Evolutionary conservation across 2,113 vertebrate species (phyloP).

Genomic region (Ia io): DNA sequence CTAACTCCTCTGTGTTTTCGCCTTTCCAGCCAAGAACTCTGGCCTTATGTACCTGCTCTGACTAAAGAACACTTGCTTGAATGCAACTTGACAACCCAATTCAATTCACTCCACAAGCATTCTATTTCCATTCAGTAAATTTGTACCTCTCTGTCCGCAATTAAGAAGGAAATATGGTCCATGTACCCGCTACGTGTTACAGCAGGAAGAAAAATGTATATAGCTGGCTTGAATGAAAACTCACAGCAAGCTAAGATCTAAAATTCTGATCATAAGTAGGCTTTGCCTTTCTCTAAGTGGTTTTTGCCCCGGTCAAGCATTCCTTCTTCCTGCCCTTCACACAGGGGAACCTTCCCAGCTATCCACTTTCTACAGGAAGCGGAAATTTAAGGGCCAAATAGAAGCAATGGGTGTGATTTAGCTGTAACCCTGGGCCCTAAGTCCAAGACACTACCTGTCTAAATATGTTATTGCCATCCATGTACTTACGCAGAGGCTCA

Average conservation of each 20-base stretch:
- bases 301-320: not conserved
- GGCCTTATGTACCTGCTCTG: not conserved
- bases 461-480: not conserved
- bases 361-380: not conserved
- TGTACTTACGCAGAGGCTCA: not conserved
- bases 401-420: not conserved
- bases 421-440: not conserved
- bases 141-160: constrained; percentile 48
- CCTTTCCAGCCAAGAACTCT: constrained; percentile 24
- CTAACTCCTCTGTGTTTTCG: not conserved
- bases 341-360: not conserved
- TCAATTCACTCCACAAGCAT: constrained; percentile 4
- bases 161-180: constrained; percentile 69
- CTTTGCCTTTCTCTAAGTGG: not conserved
- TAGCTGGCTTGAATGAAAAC: constrained; percentile 25
- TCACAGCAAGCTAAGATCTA: not conserved
- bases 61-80: not conserved
- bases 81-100: constrained; percentile 66
- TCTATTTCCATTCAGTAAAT: constrained; percentile 57
- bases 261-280: not conserved
- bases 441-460: not conserved
- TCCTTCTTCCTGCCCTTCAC: not conserved
- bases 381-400: not conserved
- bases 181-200: not conserved
- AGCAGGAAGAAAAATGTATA: constrained; percentile 36